A percentile compares a stretch with the other conserved stretches of the same genome.
Conservation (phyloP, 2,888 invertebrate genomes). For the Leptogaster cylindrica region DNA sequence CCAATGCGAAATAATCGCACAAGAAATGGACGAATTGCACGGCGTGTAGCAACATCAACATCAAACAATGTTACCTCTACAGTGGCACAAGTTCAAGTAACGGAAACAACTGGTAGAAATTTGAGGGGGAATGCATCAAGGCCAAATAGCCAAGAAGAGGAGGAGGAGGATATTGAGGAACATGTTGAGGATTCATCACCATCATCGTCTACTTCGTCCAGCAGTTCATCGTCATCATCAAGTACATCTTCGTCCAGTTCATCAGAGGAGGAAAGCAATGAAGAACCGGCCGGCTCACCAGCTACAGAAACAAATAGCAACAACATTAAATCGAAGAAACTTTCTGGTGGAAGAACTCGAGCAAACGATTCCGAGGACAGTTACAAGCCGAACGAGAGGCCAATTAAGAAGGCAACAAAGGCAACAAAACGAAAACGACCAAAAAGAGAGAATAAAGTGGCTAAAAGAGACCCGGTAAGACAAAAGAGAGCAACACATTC, state of each 20-base stretch:
- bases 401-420: conserved; percentile 44
- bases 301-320: conserved; percentile 48
- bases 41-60: conserved; percentile 49
- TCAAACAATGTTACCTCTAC: conserved; percentile 59
- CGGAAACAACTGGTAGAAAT: conserved; percentile 50
- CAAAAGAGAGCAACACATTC: conserved; percentile 39
- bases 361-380: conserved; percentile 66
- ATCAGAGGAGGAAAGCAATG: conserved; percentile 44
- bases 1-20: conserved; percentile 32
- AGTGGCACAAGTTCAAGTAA: conserved; percentile 50
- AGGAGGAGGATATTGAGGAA: conserved; percentile 49
- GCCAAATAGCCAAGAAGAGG: conserved; percentile 54
- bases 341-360: conserved; percentile 48
- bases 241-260: conserved; percentile 16
- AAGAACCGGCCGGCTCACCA: conserved; percentile 46
- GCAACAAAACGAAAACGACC: conserved; percentile 49
- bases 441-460: conserved; percentile 45
- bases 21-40: conserved; percentile 50
- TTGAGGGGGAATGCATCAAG: conserved; percentile 51
- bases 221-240: conserved; percentile 12
- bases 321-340: conserved; percentile 46
- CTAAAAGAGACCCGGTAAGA: conserved; percentile 30
- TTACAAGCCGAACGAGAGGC: conserved; percentile 63
- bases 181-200: conserved; percentile 43
- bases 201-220: neutral